Evolutionary conservation across 2,113 vertebrate species (phyloP).

Genomic region (Bagarius yarrelli): DNA sequence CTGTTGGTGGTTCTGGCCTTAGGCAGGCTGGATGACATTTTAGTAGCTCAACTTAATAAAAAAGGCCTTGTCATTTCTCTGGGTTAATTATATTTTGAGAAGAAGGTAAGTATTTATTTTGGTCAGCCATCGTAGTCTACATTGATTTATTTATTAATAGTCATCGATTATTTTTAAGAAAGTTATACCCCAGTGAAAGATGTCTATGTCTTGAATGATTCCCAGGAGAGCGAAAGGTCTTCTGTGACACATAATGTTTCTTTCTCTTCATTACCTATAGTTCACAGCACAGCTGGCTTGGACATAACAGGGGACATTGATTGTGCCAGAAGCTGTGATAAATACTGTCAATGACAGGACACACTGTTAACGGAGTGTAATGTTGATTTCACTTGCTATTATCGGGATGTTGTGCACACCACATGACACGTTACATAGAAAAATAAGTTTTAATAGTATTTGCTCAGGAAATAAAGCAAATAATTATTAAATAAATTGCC

Average conservation of each 20-base stretch:
- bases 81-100: background rate
- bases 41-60: background rate
- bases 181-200: background rate
- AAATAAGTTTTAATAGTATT: no score
- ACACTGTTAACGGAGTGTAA: background rate
- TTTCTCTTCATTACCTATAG: slow-evolving; percentile 29
- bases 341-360: background rate
- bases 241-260: background rate
- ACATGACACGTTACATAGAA: background rate
- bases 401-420: background rate
- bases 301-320: background rate
- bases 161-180: background rate
- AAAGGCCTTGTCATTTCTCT: no score
- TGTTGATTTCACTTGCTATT: background rate
- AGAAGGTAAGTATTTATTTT: background rate
- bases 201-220: background rate
- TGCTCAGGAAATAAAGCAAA: no score
- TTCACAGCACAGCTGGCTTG: slow-evolving; percentile 3
- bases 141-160: slow-evolving; percentile 1
- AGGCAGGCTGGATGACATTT: background rate
- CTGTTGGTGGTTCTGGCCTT: background rate
- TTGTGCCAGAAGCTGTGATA: background rate
- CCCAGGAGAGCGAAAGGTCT: background rate
- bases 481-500: no score
- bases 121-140: background rate